These are phyloP conservation scores for Patella pellucida DNA, from an alignment of 2,888 invertebrate species.

Conservation along the genomic window DNA sequence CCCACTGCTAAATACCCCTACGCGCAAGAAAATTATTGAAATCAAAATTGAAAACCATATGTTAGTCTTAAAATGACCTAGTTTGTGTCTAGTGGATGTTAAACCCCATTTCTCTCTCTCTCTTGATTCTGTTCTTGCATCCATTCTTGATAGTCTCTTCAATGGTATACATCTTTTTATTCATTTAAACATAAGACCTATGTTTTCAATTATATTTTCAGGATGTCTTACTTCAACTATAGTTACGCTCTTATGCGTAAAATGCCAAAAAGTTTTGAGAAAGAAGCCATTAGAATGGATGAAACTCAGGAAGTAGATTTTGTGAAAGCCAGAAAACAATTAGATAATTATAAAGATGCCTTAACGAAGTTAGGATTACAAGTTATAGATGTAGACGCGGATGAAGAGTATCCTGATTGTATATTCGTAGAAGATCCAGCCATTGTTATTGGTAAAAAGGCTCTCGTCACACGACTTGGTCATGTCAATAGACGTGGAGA, in stretches of 20 bases:
- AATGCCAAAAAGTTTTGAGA: constrained; percentile 79
- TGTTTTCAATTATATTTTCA: background rate
- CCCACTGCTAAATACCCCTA: no score
- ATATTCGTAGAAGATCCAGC: constrained; percentile 90
- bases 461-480: constrained; percentile 82
- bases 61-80: no score
- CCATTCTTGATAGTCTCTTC: no score
- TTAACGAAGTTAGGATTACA: constrained; percentile 80
- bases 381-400: constrained; percentile 90
- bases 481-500: constrained; percentile 75
- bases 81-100: no score
- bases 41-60: no score
- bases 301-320: constrained; percentile 74
- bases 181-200: background rate
- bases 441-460: constrained; percentile 91
- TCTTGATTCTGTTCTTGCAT: no score
- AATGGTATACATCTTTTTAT: no score
- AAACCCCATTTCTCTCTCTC: no score
- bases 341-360: constrained; percentile 84
- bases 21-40: no score
- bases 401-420: constrained; percentile 84
- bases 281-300: constrained; percentile 24
- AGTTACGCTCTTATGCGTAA: constrained; percentile 82
- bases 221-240: constrained; percentile 15
- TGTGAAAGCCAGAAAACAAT: constrained; percentile 86